Conservation (phyloP, 2,797 vertebrate genomes). For the Enteromius afrohamiltoni region DNA sequence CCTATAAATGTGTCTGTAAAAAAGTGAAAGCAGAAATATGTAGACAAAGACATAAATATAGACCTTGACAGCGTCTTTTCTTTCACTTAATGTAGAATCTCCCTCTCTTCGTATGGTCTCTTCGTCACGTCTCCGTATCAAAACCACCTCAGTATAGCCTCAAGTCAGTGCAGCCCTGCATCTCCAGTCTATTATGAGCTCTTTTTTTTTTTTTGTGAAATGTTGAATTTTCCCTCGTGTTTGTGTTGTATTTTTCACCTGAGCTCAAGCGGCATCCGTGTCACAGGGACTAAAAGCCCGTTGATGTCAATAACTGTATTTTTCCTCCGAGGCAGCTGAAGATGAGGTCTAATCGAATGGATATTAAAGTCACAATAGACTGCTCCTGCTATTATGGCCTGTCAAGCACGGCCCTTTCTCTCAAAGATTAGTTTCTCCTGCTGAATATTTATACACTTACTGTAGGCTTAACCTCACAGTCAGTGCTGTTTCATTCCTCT, state of each 20-base stretch:
- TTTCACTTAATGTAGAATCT: neutral
- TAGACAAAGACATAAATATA: neutral
- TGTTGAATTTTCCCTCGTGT: slow-evolving; percentile 4
- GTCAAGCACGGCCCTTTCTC: slow-evolving; percentile 74
- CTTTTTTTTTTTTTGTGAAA: neutral
- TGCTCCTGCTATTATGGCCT: slow-evolving; percentile 78
- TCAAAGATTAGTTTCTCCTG: slow-evolving; percentile 73
- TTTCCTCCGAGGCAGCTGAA: slow-evolving; percentile 71
- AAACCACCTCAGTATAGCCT: slow-evolving; percentile 1
- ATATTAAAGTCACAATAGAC: slow-evolving; percentile 83
- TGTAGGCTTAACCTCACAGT: slow-evolving; percentile 62
- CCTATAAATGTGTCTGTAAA: slow-evolving; percentile 1
- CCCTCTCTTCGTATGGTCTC: neutral
- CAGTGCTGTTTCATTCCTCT: slow-evolving; percentile 44
- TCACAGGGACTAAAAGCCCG: slow-evolving; percentile 64
- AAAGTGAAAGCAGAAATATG: neutral
- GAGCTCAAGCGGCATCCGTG: slow-evolving; percentile 56
- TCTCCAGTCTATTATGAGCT: slow-evolving; percentile 6
- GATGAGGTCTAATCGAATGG: slow-evolving; percentile 78
- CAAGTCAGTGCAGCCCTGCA: neutral
- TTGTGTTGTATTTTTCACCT: slow-evolving; percentile 62
- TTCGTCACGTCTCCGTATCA: neutral
- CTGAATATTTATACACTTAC: slow-evolving; percentile 79
- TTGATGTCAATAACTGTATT: slow-evolving; percentile 74
- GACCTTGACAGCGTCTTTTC: neutral